Evolutionary conservation across 2,888 invertebrate genomes (phyloP).

Genomic region (Petrolisthes cinctipes): DNA sequence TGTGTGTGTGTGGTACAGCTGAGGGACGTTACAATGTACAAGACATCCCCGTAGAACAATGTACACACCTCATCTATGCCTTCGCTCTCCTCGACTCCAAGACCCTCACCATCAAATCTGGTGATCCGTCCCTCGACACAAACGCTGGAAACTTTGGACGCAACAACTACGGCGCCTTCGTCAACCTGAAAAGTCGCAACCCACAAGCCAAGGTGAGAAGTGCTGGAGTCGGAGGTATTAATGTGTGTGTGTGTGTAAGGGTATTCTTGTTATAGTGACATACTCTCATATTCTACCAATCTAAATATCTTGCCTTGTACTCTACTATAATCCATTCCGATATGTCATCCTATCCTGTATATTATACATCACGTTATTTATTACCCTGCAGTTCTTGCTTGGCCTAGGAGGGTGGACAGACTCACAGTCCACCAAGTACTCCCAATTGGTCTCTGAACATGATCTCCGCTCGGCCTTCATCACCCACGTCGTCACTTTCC

Average conservation of each 20-base stretch:
- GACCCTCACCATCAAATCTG: background rate
- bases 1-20: background rate
- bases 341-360: too few species aligned
- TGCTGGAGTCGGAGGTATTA: background rate
- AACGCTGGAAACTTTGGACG: background rate
- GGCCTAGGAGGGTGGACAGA: conserved; percentile 89
- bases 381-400: conserved; percentile 75
- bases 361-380: too few species aligned
- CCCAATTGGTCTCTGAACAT: conserved; percentile 76
- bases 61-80: conserved; percentile 34
- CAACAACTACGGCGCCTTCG: conserved; percentile 22
- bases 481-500: conserved; percentile 76
- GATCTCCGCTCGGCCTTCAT: conserved; percentile 77
- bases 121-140: background rate
- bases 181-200: conserved; percentile 8
- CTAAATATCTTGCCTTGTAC: too few species aligned
- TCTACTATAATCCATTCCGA: too few species aligned
- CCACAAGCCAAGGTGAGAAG: conserved; percentile 73
- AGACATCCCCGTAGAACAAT: conserved; percentile 24
- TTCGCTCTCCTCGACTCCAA: conserved; percentile 21
- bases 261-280: background rate
- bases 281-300: too few species aligned
- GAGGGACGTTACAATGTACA: conserved; percentile 15
- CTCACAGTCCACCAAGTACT: conserved; percentile 82
- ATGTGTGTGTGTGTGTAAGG: background rate